Conservation (phyloP, 1,140 invertebrate species). For the Drosophila kurseongensis region DNA sequence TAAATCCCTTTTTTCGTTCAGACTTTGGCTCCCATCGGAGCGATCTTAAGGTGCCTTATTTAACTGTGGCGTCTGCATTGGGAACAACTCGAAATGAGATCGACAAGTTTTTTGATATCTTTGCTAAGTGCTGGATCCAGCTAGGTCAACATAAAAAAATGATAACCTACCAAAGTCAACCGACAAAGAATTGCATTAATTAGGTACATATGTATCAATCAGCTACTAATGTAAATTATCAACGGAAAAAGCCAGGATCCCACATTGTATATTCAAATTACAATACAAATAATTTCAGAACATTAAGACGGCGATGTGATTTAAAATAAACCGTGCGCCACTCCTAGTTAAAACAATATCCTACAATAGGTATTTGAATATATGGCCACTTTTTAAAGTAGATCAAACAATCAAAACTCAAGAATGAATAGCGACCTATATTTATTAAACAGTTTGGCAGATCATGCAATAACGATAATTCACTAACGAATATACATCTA, state of each 20-base stretch:
- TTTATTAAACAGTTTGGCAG: slow-evolving; percentile 12
- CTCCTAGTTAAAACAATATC: no score
- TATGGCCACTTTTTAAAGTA: neutral
- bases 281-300: no score
- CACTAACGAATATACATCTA: neutral
- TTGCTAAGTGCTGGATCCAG: slow-evolving; percentile 70
- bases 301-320: no score
- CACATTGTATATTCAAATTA: no score
- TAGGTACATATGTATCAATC: neutral
- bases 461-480: slow-evolving; percentile 11
- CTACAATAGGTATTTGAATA: no score
- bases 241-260: no score
- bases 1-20: slow-evolving; percentile 11
- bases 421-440: slow-evolving; percentile 15
- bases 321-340: no score
- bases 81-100: slow-evolving; percentile 74
- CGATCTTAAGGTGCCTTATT: slow-evolving; percentile 59
- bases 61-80: slow-evolving; percentile 80
- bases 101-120: slow-evolving; percentile 73
- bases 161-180: neutral
- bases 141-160: slow-evolving; percentile 5
- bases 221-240: no score
- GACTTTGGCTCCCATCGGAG: slow-evolving; percentile 80
- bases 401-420: neutral
- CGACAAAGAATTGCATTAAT: neutral